These are phyloP conservation scores for Chrysolina oricalcia DNA, from an alignment of 2,888 invertebrate genomes.

Conservation along the genomic window DNA sequence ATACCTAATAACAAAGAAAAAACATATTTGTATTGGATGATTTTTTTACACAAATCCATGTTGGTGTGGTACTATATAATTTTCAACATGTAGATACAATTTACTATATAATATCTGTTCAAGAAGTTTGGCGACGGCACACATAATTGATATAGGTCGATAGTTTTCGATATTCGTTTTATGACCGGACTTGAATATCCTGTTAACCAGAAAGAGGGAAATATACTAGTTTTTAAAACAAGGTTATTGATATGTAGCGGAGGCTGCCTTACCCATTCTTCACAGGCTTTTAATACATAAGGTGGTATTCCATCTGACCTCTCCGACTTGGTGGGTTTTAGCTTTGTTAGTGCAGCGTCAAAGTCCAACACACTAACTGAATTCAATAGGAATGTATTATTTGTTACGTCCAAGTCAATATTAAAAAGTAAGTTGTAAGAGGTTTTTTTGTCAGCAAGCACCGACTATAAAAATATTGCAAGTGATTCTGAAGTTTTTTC, in stretches of 20 bases:
- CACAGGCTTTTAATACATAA: not conserved
- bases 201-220: not conserved
- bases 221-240: not conserved
- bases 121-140: not conserved
- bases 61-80: constrained; percentile 2
- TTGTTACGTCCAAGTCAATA: too few relatives aligned
- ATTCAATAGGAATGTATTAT: not conserved
- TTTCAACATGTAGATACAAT: not conserved
- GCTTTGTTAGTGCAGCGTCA: not conserved
- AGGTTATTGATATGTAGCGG: not conserved
- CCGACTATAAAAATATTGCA: too few relatives aligned
- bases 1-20: too few relatives aligned
- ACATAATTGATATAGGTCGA: too few relatives aligned
- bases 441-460: constrained; percentile 1
- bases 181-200: not conserved
- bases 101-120: constrained; percentile 6
- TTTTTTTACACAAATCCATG: not conserved
- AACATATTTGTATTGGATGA: not conserved
- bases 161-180: too few relatives aligned
- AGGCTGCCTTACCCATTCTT: not conserved
- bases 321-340: not conserved
- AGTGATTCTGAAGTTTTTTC: constrained; percentile 1
- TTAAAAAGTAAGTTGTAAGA: constrained; percentile 6
- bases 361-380: not conserved
- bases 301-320: not conserved